Conservation (phyloP, 2,888 invertebrate species). For the Itoplectis maculator region DNA sequence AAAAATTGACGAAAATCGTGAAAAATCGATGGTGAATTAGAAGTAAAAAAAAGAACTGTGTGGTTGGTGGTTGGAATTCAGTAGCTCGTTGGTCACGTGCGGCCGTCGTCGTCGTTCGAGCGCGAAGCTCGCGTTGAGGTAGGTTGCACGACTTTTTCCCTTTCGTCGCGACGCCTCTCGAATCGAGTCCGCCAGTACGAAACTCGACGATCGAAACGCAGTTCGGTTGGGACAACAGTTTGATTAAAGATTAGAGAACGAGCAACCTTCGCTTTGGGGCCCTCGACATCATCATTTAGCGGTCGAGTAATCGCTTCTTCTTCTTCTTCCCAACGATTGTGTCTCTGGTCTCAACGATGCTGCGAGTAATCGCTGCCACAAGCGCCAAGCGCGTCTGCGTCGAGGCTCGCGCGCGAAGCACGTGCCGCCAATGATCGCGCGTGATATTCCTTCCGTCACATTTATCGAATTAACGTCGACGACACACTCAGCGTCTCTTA, state of each 20-base stretch:
- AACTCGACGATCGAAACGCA: not conserved
- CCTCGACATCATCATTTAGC: slow-evolving; percentile 18
- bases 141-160: slow-evolving; percentile 2
- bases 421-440: slow-evolving; percentile 22
- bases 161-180: not conserved
- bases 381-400: too few relatives aligned
- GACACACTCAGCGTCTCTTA: slow-evolving; percentile 10
- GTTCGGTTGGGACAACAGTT: slow-evolving; percentile 44
- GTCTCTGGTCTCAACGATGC: too few relatives aligned
- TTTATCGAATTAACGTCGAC: slow-evolving; percentile 18
- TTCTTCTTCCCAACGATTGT: too few relatives aligned
- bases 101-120: not conserved
- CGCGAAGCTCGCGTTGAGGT: slow-evolving; percentile 8
- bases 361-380: too few relatives aligned
- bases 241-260: slow-evolving; percentile 37
- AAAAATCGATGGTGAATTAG: not conserved
- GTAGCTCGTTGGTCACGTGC: not conserved
- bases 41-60: not conserved
- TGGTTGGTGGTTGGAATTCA: too few relatives aligned
- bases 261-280: slow-evolving; percentile 20
- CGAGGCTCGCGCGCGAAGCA: not conserved
- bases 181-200: not conserved
- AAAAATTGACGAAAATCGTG: slow-evolving; percentile 8
- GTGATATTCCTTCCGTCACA: not conserved
- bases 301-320: too few relatives aligned